Percentiles rank a stretch among this genome's conserved stretches.
Conservation (phyloP, 2,888 invertebrate genomes). For the Tenthredo distinguenda region DNA sequence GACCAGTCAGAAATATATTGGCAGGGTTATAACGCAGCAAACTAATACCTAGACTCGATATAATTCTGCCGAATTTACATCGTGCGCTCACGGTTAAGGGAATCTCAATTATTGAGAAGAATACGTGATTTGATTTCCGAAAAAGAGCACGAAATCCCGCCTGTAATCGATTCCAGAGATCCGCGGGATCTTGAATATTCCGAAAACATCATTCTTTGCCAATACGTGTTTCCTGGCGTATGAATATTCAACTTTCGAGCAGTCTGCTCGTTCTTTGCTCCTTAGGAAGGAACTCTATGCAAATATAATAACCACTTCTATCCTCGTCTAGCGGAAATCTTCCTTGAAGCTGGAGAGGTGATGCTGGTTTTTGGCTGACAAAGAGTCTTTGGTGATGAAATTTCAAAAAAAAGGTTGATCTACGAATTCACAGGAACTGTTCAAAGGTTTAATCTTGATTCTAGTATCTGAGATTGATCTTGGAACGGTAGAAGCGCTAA, state of each 20-base stretch:
- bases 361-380: not conserved
- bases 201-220: not conserved
- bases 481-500: not conserved
- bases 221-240: not conserved
- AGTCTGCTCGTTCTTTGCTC: not conserved
- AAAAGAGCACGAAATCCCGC: not conserved
- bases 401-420: not conserved
- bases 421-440: not conserved
- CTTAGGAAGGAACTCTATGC: not conserved
- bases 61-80: not conserved
- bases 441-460: not conserved
- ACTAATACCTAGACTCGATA: not conserved
- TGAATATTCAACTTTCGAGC: not conserved
- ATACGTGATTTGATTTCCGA: not conserved
- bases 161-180: not conserved
- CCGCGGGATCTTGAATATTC: not conserved
- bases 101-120: not conserved
- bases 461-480: conserved; percentile 20
- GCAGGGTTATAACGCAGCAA: not conserved
- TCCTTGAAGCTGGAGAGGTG: not conserved
- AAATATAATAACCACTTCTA: not conserved
- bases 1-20: not conserved
- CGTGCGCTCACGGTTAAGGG: not conserved
- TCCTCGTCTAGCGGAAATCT: not conserved
- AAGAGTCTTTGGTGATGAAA: not conserved